These are phyloP conservation scores for Ariopsis seemanni DNA, from an alignment of 2,113 vertebrate species.

Conservation along the genomic window DNA sequence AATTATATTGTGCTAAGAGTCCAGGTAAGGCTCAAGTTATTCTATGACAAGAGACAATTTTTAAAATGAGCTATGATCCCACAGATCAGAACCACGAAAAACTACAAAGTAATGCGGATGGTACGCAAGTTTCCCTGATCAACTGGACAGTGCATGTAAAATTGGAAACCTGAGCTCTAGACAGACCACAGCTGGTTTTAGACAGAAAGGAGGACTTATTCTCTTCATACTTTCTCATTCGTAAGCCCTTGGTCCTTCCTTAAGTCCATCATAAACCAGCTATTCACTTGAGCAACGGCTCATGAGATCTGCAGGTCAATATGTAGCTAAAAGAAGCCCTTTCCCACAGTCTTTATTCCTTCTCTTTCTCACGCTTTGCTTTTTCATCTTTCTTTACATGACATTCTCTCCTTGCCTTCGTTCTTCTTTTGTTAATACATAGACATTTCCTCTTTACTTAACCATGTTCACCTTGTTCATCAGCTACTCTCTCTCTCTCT, in stretches of 20 bases:
- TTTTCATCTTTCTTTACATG: background rate
- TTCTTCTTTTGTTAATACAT: background rate
- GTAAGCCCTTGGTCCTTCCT: slow-evolving; percentile 17
- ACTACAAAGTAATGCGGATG: background rate
- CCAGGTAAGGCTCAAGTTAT: background rate
- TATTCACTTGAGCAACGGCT: slow-evolving; percentile 4
- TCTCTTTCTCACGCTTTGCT: background rate
- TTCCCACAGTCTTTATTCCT: background rate
- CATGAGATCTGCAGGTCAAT: slow-evolving; percentile 27
- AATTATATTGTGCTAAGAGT: background rate
- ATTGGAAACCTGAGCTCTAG: background rate
- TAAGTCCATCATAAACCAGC: slow-evolving; percentile 38
- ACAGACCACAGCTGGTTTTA: background rate
- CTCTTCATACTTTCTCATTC: background rate
- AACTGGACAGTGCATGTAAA: background rate
- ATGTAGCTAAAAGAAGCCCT: background rate
- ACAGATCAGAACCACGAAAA: background rate
- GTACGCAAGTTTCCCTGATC: background rate
- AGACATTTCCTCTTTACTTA: background rate
- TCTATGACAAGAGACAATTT: background rate
- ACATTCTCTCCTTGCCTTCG: background rate
- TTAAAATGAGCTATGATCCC: background rate
- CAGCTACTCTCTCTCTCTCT: slow-evolving; percentile 18
- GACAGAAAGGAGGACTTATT: too few species aligned
- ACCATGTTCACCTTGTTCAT: background rate